A percentile compares a stretch with the other conserved stretches of the same genome.
Evolutionary conservation across 1,140 invertebrate genomes (phyloP).

Genomic region (Wiebesia pumilae): DNA sequence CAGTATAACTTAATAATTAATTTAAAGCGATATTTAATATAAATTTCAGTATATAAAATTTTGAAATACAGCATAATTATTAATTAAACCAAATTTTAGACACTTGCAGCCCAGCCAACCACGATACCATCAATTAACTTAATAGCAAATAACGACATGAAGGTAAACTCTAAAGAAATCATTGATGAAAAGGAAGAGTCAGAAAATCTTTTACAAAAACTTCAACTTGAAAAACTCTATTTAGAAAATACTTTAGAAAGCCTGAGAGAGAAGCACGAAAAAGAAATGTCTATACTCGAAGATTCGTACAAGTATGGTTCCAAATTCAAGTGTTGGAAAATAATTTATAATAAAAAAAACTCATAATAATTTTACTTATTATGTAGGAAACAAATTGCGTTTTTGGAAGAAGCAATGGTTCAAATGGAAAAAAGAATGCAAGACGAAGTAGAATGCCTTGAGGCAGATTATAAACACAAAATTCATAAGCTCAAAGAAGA

Average conservation of each 20-base stretch:
- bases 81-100: conserved; percentile 51
- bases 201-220: conserved; percentile 60
- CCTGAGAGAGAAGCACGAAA: conserved; percentile 67
- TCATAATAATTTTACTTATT: neutral
- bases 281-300: conserved; percentile 66
- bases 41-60: neutral
- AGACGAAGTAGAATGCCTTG: conserved; percentile 63
- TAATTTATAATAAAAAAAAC: neutral
- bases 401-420: conserved; percentile 63
- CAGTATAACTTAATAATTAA: conserved; percentile 7
- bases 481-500: conserved; percentile 68
- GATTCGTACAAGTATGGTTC: conserved; percentile 67
- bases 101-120: conserved; percentile 61
- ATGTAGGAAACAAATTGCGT: conserved; percentile 66
- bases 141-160: conserved; percentile 50
- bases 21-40: neutral
- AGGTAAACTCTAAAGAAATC: conserved; percentile 42
- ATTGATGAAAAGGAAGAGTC: conserved; percentile 55
- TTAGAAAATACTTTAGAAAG: conserved; percentile 64
- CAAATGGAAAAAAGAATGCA: conserved; percentile 66
- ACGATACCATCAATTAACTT: conserved; percentile 52
- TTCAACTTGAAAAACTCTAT: conserved; percentile 66
- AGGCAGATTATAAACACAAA: conserved; percentile 66
- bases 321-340: neutral
- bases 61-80: neutral